Evolutionary conservation across 1,140 invertebrate species (phyloP), one percentile per base, ranked within the genome.

Genomic region (Drosophila tristis): DNA sequence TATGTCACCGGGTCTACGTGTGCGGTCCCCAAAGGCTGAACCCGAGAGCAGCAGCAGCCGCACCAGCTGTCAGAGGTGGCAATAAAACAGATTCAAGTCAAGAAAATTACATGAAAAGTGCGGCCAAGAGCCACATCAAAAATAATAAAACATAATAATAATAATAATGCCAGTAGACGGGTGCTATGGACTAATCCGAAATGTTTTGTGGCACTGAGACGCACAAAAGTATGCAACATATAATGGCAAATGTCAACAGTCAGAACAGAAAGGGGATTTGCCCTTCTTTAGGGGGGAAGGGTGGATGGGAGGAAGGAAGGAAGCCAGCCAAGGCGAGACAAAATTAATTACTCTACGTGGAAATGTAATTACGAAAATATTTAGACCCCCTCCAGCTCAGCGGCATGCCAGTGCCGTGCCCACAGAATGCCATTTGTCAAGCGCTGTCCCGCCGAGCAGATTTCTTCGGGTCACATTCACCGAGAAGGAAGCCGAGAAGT

Each of bases 341-440:
- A 91, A 91, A 91, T 91, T 91, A 91, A 91, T 91, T 91, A 91
- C 90, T 91, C 86, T 77, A 84, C 90, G 90, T 89, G 90, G 86
- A 91, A 91, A 91, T 91, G 90, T 91, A 91, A 91, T 91, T 91
- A 91, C 86, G 90, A 91, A 91, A 91, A 91, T 91, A 91, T 91
- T 91, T 91, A 89, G 84, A 70, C 82, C 62, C 26, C 5, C 35
- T 9, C 82, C 70, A 82, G 74, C 82, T 78, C 74, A 78, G 82
- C 78, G 84, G 78, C 82, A 86, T 77, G 82, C 78, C 78, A 68
- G 61, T 29, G 26, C 5, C 26, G 23, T 25, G 58, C 70, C 84
- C 75, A 78, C 81, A 86, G 72, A 86, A 86, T 86, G 82, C 82
- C 82, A 87, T 87, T 87, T 87, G 82, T 87, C 82, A 87, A 89